Percentiles rank a stretch among this genome's conserved stretches.
These are phyloP conservation scores for Dermatemys mawii DNA, from an alignment of 2,113 vertebrate species.

Conservation along the genomic window DNA sequence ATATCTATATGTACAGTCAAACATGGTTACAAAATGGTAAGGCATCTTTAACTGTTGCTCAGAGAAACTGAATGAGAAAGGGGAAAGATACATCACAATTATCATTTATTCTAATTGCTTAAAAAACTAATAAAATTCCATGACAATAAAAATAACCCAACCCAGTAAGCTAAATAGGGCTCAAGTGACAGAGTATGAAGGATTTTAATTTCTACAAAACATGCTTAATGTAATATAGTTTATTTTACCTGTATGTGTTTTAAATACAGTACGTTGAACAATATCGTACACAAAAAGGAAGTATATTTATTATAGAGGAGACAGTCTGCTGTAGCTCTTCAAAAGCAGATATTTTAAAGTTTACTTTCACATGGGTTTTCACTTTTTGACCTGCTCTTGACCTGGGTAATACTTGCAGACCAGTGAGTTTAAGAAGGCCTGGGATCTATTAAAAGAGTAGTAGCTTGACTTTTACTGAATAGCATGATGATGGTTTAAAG, in stretches of 20 bases:
- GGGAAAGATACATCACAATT: not conserved
- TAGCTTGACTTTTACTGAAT: conserved; percentile 89
- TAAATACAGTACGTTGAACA: conserved; percentile 39
- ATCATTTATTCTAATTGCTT: not conserved
- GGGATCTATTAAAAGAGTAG: conserved; percentile 93
- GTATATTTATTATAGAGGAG: conserved; percentile 75
- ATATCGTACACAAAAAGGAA: conserved; percentile 69
- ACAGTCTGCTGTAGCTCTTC: conserved; percentile 76
- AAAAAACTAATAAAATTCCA: not conserved
- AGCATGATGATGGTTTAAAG: conserved; percentile 90
- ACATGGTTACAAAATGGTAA: not conserved
- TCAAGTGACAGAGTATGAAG: not conserved
- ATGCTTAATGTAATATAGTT: not conserved
- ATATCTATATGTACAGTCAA: not conserved
- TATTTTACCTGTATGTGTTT: conserved; percentile 18
- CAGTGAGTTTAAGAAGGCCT: conserved; percentile 86
- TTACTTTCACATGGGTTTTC: conserved; percentile 88
- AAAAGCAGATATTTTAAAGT: conserved; percentile 84
- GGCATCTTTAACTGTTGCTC: not conserved
- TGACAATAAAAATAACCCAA: not conserved
- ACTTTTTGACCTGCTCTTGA: conserved; percentile 89
- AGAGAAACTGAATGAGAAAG: not conserved
- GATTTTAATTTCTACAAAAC: not conserved
- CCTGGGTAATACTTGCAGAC: conserved; percentile 84
- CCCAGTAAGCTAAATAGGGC: not conserved